Evolutionary conservation across 30 jellyfish, hydroid and myxozoan genomes (phyloP).

Genomic region (Hydractinia symbiolongicarpus): DNA sequence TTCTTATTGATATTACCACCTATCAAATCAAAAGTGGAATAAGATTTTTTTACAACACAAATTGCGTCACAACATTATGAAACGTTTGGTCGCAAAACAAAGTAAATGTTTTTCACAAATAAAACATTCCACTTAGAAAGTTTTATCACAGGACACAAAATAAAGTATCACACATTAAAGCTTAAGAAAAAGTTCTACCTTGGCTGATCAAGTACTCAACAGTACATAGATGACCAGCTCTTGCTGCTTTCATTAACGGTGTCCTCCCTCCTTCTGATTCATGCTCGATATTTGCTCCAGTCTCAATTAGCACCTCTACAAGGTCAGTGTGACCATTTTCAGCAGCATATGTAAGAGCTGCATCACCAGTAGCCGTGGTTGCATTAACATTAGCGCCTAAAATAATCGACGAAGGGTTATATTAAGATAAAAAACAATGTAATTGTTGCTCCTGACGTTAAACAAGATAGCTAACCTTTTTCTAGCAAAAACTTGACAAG

Average conservation of each 20-base stretch:
- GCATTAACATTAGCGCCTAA: constrained; percentile 89
- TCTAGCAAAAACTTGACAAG: constrained; percentile 76
- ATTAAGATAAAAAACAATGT: neutral
- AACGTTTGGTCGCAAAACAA: too few species aligned
- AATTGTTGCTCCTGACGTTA: neutral
- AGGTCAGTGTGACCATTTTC: constrained; percentile 93
- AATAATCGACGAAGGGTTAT: neutral
- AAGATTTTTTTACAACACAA: too few species aligned
- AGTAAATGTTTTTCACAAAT: neutral
- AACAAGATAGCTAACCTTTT: constrained; percentile 43
- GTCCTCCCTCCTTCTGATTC: constrained; percentile 98
- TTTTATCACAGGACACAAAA: neutral
- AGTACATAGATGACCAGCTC: constrained; percentile 92
- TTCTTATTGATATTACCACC: constrained; percentile 52
- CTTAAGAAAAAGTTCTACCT: constrained; percentile 34
- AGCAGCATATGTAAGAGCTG: constrained; percentile 95
- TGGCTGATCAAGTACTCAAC: constrained; percentile 77
- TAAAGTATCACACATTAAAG: neutral
- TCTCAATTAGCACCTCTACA: constrained; percentile 77
- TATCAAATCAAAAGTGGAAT: neutral
- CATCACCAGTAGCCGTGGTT: constrained; percentile 88
- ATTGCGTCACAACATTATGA: too few species aligned
- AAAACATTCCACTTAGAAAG: neutral
- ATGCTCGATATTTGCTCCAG: constrained; percentile 85
- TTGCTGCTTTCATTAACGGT: constrained; percentile 93